Base-by-base conservation (phyloP, 2,888 invertebrate genomes). In the Trichogramma evanescens region DNA sequence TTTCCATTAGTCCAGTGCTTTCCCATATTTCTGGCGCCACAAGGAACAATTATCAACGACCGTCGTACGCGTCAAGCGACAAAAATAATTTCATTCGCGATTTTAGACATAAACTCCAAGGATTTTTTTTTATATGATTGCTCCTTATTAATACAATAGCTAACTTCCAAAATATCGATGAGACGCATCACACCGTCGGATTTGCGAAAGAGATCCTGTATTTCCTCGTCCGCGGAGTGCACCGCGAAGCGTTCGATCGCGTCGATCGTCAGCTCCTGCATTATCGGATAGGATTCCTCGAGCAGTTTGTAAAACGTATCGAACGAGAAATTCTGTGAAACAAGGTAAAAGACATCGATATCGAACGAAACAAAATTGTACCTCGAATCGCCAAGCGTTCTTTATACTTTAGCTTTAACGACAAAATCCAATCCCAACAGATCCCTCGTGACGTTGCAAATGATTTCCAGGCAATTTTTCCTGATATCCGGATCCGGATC, bases 401-500 rank as follows among this genome's bases (percentile, higher is more conserved):
- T 38, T 38, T 48, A 9, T 52, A 74, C 73, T 68, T 73, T 65
- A 1, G 70, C 58, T 1, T 54, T 41, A 1, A 65, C 54, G 26
- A 84, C 80, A 67, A 78, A 75, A 1, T 80, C 70, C 0, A 80
- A 80, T 42, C 80, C 81, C 0, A 78, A 69, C 0, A 81, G 80
- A 61, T 83, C 83, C 10, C 79, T 79, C n/a, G 83, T 70, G 1
- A 84, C 72, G 66, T 83, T 82, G 67, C 79, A 79, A 5, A 83
- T 63, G 58, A 84, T 83, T 78, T 83, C 81, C 8, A 83, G 71
- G 58, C 80, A 81, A 69, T 84, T 83, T 65, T 80, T 82, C 69
- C 82, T 82, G 0, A 84, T 80, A 64, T 84, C 84, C 10, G 84
- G 83, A 70, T 84, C 84, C 0, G 76, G 69, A 46, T 81, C 80